Percentiles rank a stretch among this genome's conserved stretches.
phyloP scores from a whole-genome alignment of 30 jellyfish, hydroid and myxozoan genomes.

The Turritopsis rubra region DNA sequence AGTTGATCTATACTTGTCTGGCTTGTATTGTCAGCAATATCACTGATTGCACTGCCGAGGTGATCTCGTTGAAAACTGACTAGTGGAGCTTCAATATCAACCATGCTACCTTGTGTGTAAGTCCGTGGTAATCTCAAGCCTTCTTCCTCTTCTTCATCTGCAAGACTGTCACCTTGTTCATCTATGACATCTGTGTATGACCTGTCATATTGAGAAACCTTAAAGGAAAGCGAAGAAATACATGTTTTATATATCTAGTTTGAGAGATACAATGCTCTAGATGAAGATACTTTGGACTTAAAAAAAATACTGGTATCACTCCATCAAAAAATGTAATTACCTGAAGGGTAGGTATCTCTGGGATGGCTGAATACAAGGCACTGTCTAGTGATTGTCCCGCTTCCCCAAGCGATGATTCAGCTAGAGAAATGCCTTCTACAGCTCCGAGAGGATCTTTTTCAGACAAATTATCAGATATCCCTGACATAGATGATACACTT shows the following conservation, averaged over 20 bases:
- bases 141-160: slow-evolving; percentile 45
- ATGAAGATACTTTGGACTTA: no score
- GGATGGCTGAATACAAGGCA: slow-evolving; percentile 20
- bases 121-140: slow-evolving; percentile 78
- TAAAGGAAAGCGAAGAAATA: background rate
- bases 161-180: slow-evolving; percentile 39
- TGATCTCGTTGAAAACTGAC: slow-evolving; percentile 28
- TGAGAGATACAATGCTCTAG: background rate
- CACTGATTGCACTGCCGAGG: slow-evolving; percentile 62
- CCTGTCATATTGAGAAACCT: background rate
- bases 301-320: background rate
- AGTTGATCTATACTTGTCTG: slow-evolving; percentile 57
- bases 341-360: slow-evolving; percentile 24
- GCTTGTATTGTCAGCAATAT: slow-evolving; percentile 63
- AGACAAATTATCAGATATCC: background rate
- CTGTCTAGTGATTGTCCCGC: slow-evolving; percentile 20
- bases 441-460: background rate
- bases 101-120: slow-evolving; percentile 78
- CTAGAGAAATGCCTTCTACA: background rate
- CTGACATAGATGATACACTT: slow-evolving; percentile 33
- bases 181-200: background rate
- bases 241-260: background rate
- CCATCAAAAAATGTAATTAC: background rate
- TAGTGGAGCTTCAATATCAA: slow-evolving; percentile 48
- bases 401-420: slow-evolving; percentile 14